Percentiles rank a stretch among this genome's conserved stretches.
Conservation (phyloP, 2,888 invertebrate genomes). For the Galeopsomyia nigrocyanea region DNA sequence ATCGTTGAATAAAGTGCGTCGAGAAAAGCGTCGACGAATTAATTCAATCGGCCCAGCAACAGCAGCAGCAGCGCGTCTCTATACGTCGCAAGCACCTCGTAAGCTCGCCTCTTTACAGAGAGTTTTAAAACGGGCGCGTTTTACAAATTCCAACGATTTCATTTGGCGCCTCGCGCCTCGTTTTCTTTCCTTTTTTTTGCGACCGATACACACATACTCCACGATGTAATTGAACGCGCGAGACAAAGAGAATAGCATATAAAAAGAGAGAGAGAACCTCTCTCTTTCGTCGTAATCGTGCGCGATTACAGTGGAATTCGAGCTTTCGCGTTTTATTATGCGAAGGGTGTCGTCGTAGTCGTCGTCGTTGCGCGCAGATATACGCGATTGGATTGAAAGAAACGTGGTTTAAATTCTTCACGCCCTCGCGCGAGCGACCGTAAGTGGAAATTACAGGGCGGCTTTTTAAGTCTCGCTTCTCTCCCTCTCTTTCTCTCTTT, state of each 20-base stretch:
- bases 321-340: slow-evolving; percentile 45
- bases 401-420: slow-evolving; percentile 43
- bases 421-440: slow-evolving; percentile 19
- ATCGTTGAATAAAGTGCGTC: slow-evolving; percentile 20
- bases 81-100: neutral
- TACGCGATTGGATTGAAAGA: slow-evolving; percentile 43
- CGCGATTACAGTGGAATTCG: slow-evolving; percentile 46
- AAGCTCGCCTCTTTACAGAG: neutral
- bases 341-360: slow-evolving; percentile 20
- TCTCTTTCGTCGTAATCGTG: slow-evolving; percentile 44
- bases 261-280: slow-evolving; percentile 37
- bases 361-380: neutral
- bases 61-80: neutral
- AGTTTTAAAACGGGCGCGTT: slow-evolving; percentile 6
- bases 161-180: slow-evolving; percentile 28
- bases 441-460: slow-evolving; percentile 36
- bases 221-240: slow-evolving; percentile 37
- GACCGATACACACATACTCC: slow-evolving; percentile 39
- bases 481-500: slow-evolving; percentile 26
- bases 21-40: slow-evolving; percentile 13
- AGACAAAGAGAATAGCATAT: slow-evolving; percentile 20
- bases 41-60: slow-evolving; percentile 24
- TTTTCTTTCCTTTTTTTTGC: slow-evolving; percentile 16
- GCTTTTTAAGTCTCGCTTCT: no score
- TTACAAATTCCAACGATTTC: slow-evolving; percentile 46